These are phyloP conservation scores for Vireo altiloquus DNA, from an alignment of 2,113 vertebrate genomes.

Conservation along the genomic window DNA sequence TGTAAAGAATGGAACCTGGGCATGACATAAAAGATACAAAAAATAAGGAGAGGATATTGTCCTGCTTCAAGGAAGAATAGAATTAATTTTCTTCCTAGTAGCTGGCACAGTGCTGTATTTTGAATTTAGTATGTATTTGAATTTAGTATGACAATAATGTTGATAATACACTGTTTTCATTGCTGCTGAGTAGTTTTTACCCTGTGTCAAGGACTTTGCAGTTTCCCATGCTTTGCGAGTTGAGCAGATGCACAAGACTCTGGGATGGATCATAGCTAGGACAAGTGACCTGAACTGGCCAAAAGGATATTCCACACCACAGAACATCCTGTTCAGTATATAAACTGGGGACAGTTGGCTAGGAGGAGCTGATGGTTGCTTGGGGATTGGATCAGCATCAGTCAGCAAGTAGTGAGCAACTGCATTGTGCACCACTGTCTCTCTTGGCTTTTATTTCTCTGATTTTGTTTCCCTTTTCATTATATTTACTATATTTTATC, in stretches of 20 bases:
- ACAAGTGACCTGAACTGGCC: background rate
- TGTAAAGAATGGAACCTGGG: background rate
- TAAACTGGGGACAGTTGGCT: too few species aligned
- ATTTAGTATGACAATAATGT: background rate
- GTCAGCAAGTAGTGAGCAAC: background rate
- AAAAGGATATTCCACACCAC: background rate
- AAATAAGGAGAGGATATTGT: background rate
- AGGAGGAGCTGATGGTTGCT: background rate
- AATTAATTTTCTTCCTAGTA: background rate
- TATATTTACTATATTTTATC: background rate
- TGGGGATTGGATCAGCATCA: background rate
- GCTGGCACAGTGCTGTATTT: background rate
- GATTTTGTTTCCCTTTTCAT: background rate
- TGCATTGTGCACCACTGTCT: background rate
- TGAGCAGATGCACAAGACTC: background rate
- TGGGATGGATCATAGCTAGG: background rate
- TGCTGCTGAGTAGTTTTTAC: background rate
- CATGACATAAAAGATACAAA: background rate
- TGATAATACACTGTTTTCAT: background rate
- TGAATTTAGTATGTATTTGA: too few species aligned
- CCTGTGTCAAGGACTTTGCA: background rate
- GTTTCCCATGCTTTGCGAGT: background rate
- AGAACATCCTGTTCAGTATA: background rate
- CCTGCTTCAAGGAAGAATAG: background rate
- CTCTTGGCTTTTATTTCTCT: background rate